Evolutionary conservation across 1,140 invertebrate species (phyloP), one percentile per base, ranked within the genome.

Genomic region (Zaprionus camerounensis): DNA sequence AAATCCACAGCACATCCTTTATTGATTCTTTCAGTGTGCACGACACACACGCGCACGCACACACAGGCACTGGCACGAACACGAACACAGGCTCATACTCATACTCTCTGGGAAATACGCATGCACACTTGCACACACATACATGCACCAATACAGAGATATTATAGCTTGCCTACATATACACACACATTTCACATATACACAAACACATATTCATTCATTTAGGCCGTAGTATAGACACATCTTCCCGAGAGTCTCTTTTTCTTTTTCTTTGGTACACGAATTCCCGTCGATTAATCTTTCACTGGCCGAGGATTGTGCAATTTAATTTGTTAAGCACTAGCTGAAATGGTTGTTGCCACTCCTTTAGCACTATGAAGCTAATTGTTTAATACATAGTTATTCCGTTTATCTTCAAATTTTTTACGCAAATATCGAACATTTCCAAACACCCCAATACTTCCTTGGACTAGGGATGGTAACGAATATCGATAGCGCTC

Each of bases 21-120:
- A 88, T 88, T 88, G 84, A 88, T 88, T 88, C 85, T 88, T 88
- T 88, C 84, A 88, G 81, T 87, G 84, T 87, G 83, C 83, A 78
- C 67, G 66, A 77, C 81, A 65, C 71, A 72, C 53, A 80, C 69
- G 61, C 75, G 64, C 70, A 58, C 61, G 41, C 65, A 75, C 76
- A 69, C 67, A 69, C 58, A 80, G 36, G 36, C 36, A 38, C 3
- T 38, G 69, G 49, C 24, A 31, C 28, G 7, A 2, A 9, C 65
- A 63, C 69, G 44, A 62, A 78, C 38, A 77, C 55, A 64, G 46
- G 53, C 41, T 31, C 75, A 59, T 44, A 68, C 56, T 38, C 74
- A 78, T 57, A 71, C 41, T 44, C 41, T 44, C 34, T 44, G 68
- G 61, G 55, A 58, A 72, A 72, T 71, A 69, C 81, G 78, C 77